Conservation (phyloP, 1,140 invertebrate species). For the Monochamus saltuarius region DNA sequence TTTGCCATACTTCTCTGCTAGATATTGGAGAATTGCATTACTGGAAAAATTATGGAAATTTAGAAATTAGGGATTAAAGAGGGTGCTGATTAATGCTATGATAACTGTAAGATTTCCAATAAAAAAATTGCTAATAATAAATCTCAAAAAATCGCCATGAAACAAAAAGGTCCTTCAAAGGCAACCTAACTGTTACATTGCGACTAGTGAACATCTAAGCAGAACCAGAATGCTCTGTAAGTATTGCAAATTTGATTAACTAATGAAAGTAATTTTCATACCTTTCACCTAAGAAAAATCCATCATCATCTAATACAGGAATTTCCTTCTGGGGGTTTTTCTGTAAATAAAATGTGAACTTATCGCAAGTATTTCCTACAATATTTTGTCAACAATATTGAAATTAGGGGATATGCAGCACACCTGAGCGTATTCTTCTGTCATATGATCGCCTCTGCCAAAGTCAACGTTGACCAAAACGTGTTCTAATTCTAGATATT, state of each 20-base stretch:
- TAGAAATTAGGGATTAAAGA: not conserved
- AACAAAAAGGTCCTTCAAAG: no score
- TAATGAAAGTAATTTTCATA: slow-evolving; percentile 34
- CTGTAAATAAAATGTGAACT: slow-evolving; percentile 50
- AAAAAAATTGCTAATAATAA: no score
- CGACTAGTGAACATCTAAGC: no score
- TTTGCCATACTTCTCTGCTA: slow-evolving; percentile 70
- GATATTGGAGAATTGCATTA: slow-evolving; percentile 75
- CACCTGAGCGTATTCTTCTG: slow-evolving; percentile 68
- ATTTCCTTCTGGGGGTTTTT: slow-evolving; percentile 80
- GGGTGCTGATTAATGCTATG: not conserved
- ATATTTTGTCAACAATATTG: slow-evolving; percentile 3
- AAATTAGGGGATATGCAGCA: not conserved
- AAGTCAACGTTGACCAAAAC: slow-evolving; percentile 68
- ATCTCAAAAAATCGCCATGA: no score
- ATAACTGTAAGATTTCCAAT: no score
- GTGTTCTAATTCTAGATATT: slow-evolving; percentile 63
- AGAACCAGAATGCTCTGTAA: no score
- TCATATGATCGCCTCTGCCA: slow-evolving; percentile 69
- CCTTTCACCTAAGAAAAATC: slow-evolving; percentile 71
- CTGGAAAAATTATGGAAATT: slow-evolving; percentile 45
- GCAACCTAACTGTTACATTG: no score
- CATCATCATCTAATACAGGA: slow-evolving; percentile 72
- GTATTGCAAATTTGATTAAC: slow-evolving; percentile 6
- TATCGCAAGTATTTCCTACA: not conserved